Evolutionary conservation across 2,888 invertebrate species (phyloP).

Genomic region (Lobophora halterata): DNA sequence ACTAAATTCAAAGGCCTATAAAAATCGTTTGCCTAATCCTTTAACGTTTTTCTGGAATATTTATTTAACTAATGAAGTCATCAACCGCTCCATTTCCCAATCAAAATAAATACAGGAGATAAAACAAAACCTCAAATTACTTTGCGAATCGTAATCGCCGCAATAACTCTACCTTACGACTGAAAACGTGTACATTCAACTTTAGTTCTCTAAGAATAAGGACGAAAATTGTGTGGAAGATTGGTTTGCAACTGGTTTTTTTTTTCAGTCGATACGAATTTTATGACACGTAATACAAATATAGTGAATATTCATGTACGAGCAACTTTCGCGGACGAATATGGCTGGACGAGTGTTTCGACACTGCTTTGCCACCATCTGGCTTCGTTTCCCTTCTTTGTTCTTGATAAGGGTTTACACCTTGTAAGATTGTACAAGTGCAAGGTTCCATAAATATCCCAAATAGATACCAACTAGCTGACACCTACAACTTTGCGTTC

Average conservation of each 20-base stretch:
- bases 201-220: conserved; percentile 2
- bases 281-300: conserved; percentile 57
- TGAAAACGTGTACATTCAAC: conserved; percentile 5
- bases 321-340: conserved; percentile 67
- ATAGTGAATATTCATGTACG: conserved; percentile 56
- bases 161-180: conserved; percentile 28
- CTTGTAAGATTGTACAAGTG: conserved; percentile 11
- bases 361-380: conserved; percentile 38
- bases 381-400: conserved; percentile 29
- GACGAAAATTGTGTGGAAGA: conserved; percentile 7
- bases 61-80: conserved; percentile 30
- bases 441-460: conserved; percentile 8
- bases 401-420: conserved; percentile 15
- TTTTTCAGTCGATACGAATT: conserved; percentile 28
- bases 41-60: conserved; percentile 14
- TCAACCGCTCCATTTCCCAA: conserved; percentile 25
- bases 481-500: no score
- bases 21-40: conserved; percentile 3
- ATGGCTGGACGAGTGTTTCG: conserved; percentile 59
- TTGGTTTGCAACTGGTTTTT: conserved; percentile 8
- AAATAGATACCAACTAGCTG: no score
- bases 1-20: neutral
- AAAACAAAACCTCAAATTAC: conserved; percentile 31
- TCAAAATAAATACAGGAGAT: conserved; percentile 21
- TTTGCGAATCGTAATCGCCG: conserved; percentile 29